Evolutionary conservation across 2,888 invertebrate genomes (phyloP), one percentile per base, ranked within the genome.

Genomic region (Diplazon laetatorius): DNA sequence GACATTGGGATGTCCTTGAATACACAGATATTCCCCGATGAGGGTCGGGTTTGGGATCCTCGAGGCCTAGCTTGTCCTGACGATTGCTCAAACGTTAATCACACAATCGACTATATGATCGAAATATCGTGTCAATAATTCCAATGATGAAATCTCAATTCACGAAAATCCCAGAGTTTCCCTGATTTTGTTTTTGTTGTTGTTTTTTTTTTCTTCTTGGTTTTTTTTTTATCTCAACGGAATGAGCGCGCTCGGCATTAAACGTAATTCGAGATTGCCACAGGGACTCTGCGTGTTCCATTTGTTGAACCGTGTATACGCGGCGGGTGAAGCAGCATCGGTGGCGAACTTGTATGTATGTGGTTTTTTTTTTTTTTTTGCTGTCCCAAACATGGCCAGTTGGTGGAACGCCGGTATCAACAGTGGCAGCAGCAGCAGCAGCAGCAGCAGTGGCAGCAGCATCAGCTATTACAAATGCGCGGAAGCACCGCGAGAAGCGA

Each of bases 401-500:
- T 10, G 39, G 39, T 18, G 70, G 60, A 62, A 75, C 22, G 44
- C 46, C 46, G 39, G 62, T 66, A 66, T 52, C 63, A 63, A 48
- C 46, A n/a, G n/a, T n/a, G n/a, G n/a, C n/a, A n/a, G n/a, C n/a
- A n/a, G n/a, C 57, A 57, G 60, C 48, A 9, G 39, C 46, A 14
- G 70, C 52, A 62, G 71, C 22, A 37, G 39, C 46, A 30, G 62
- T 66, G 62, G 44, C 63, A 63, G 35, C 46, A 52, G 37, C 55
- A 62, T 48, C 30, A 46, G 75, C 78, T 76, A 73, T 78, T 70
- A 66, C 70, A 74, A 81, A 78, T 69, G 72, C 63, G 59, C 62
- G 69, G 86, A 74, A 71, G 62, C 80, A 80, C 46, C 70, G 25
- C 39, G 57, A 60, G 57, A 30, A 48, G 82, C 81, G 42, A 50